Base-by-base conservation (phyloP, 1,140 invertebrate species). In the Panagrolaimus sp. region DNA sequence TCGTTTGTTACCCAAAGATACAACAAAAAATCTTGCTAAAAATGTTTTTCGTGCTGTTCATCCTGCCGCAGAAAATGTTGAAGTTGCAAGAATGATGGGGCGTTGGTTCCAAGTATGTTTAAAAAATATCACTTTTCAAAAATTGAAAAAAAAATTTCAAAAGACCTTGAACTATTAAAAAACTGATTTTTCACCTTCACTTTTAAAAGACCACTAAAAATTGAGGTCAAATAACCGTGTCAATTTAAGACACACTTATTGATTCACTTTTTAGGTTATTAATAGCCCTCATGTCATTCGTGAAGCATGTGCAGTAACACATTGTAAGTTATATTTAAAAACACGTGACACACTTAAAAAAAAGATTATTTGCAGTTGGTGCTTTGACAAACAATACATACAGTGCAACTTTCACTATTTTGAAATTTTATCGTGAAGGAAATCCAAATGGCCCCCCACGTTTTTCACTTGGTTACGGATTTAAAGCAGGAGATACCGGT, bases 361-460 rank as follows among this genome's bases (percentile, higher is more conserved):
- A 25, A 4, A 5, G 4, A 2, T 13, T 48, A 38, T 11, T 76
- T 81, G 66, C 63, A 80, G 78, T 82, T 69, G 80, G 80, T 31
- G 80, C 80, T 5, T 69, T 82, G 5, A 82, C 80, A 9, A 82
- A 82, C 74, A 80, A 77, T 75, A 83, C 80, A 16, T 82, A 83
- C 74, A 80, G 77, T 67, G 80, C 80, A 13, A 75, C 77, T 1
- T 82, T 82, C 63, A 82, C 80, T 14, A 82, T 83, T 43, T 70
- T 82, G 42, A 82, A 82, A 64, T 82, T 82, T 71, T 82, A 83
- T 72, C 71, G 80, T 20, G 80, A 82, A 68, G 80, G 80, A 53
- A 82, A 82, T 68, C 74, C 80, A 16, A 65, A 76, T 42, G 80
- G 80, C 16, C 79, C 80, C 14, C 80, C 80, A 20, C 71, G 79